Evolutionary conservation across 1,140 invertebrate genomes (phyloP), one percentile per base, ranked within the genome.

Genomic region (Cydia fagiglandana): DNA sequence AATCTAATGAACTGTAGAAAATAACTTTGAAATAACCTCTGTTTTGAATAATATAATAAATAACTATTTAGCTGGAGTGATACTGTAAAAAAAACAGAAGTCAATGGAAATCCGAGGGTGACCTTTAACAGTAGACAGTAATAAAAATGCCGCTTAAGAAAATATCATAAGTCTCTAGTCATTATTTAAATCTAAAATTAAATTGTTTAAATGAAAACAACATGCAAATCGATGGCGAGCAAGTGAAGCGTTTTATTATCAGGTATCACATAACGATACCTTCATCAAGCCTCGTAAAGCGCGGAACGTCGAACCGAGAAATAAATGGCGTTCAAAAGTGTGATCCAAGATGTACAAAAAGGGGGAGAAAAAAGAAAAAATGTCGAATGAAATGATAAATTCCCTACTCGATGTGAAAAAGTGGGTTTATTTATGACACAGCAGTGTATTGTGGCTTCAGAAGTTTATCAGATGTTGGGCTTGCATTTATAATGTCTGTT

Each of bases 241-340:
- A 76, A 86, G 78, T 84, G 82, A 78, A 88, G 82, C 86, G 82
- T 88, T 90, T 90, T 87, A 88, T 87, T 88, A 88, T 88, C 83
- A 84, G 83, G 86, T 86, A 85, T 82, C 86, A 84, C 82, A 88
- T 86, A 85, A 86, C 85, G 84, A 88, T 84, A 86, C 86, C 86
- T 88, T 86, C 84, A 87, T 90, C 87, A 88, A 86, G 76, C 80
- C 79, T 80, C 80, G 80, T 78, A 79, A 83, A 81, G 79, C 83
- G 80, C 84, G 84, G 78, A 83, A 84, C 79, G 84, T 85, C 83
- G 86, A 88, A 84, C 80, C 75, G 78, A 83, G 82, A 87, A 87
- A 90, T 90, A 87, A 90, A 91, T 91, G 86, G 84, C 83, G 79
- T 89, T 90, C 83, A 87, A 88, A 91, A 88, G 87, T 88, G 88